A percentile compares a stretch with the other conserved stretches of the same genome.
Evolutionary conservation across 2,113 vertebrate species (phyloP).

Genomic region (Pithys albifrons): DNA sequence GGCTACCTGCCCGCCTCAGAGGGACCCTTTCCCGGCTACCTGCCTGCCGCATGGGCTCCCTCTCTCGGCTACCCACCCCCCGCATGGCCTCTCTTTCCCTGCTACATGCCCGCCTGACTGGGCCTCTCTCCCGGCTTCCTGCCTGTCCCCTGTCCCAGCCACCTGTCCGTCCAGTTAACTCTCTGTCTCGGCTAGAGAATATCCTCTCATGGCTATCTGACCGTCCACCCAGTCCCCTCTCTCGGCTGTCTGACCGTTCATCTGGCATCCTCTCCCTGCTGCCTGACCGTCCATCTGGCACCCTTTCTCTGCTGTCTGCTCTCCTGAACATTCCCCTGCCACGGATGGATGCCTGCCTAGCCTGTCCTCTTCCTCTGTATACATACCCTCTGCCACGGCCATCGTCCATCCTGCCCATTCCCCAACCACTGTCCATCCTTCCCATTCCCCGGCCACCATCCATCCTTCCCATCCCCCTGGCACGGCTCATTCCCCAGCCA

Average conservation of each 20-base stretch:
- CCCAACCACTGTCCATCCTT: constrained; percentile 70
- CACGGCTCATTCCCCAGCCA: constrained; percentile 70
- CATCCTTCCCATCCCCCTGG: constrained; percentile 64
- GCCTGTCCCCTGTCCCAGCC: constrained; percentile 57
- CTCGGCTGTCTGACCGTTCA: constrained; percentile 69
- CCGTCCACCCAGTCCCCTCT: constrained; percentile 39
- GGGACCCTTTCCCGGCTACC: constrained; percentile 68
- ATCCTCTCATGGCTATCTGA: constrained; percentile 72
- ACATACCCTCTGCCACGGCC: constrained; percentile 69
- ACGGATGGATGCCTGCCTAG: constrained; percentile 56
- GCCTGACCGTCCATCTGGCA: constrained; percentile 69
- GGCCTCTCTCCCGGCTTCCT: constrained; percentile 66
- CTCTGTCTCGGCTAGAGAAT: constrained; percentile 59
- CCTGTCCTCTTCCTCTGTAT: constrained; percentile 72
- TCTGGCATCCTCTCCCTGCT: constrained; percentile 74
- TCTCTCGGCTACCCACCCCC: constrained; percentile 56
- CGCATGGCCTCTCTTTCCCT: constrained; percentile 69
- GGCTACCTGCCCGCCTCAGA: constrained; percentile 40
- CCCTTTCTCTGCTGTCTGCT: constrained; percentile 74
- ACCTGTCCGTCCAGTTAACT: constrained; percentile 19
- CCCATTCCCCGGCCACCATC: constrained; percentile 56
- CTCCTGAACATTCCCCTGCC: constrained; percentile 72
- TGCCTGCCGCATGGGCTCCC: constrained; percentile 48
- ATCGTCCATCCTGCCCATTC: constrained; percentile 72
- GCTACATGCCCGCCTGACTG: constrained; percentile 37